Percentiles rank a stretch among this genome's conserved stretches.
phyloP scores from a whole-genome alignment of 2,888 invertebrate genomes.

The Acronicta aceris region DNA sequence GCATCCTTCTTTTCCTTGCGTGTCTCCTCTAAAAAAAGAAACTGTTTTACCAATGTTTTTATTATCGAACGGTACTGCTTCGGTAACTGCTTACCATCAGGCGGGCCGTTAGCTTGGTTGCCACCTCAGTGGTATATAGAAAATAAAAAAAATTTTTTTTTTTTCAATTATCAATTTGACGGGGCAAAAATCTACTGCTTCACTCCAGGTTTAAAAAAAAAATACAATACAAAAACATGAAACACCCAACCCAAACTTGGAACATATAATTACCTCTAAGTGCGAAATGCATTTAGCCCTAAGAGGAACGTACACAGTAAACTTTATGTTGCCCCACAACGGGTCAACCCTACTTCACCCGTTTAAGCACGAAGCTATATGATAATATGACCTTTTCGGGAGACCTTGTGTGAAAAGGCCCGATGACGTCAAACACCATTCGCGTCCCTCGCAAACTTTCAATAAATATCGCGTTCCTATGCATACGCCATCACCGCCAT shows the following conservation, averaged over 20 bases:
- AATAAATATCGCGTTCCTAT: slow-evolving; percentile 61
- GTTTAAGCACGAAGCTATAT: slow-evolving; percentile 42
- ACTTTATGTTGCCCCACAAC: slow-evolving; percentile 23
- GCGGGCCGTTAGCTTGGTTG: no score
- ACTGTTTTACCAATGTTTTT: no score
- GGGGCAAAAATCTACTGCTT: no score
- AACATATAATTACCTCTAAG: slow-evolving; percentile 18
- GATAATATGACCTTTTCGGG: slow-evolving; percentile 47
- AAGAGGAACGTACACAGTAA: slow-evolving; percentile 23
- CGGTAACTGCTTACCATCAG: no score
- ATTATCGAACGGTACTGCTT: no score
- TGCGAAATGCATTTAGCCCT: slow-evolving; percentile 37
- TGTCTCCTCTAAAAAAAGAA: no score
- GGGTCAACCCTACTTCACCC: slow-evolving; percentile 33
- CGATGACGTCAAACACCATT: slow-evolving; percentile 43
- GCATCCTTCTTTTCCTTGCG: no score
- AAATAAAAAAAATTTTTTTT: no score
- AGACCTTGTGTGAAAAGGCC: slow-evolving; percentile 40
- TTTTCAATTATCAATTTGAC: no score
- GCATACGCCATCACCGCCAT: slow-evolving; percentile 50
- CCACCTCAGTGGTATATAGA: no score
- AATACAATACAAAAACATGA: not conserved
- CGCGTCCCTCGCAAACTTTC: slow-evolving; percentile 57
- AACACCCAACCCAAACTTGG: slow-evolving; percentile 6
- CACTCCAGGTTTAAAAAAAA: not conserved